Conservation (phyloP, 2,113 vertebrate genomes). For the Brachyistius frenatus region DNA sequence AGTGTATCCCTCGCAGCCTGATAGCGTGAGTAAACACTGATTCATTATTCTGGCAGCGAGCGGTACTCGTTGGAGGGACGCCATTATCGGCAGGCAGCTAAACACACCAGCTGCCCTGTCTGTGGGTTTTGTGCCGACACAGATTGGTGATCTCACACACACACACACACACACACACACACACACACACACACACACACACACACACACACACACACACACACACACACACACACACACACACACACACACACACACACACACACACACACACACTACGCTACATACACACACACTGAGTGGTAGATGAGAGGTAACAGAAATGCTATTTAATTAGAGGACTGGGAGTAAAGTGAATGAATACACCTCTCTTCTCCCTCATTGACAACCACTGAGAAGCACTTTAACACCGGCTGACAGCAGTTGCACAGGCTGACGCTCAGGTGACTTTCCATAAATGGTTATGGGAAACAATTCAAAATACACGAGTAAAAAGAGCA, state of each 20-base stretch:
- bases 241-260: conserved; percentile 1
- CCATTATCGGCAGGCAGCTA: conserved; percentile 66
- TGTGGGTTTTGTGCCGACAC: not conserved
- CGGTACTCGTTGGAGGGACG: conserved; percentile 34
- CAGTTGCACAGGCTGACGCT: not conserved
- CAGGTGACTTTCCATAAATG: conserved; percentile 24
- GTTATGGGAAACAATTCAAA: not conserved
- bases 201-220: not conserved
- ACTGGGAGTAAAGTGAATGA: conserved; percentile 1
- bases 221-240: not conserved
- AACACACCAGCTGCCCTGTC: conserved; percentile 56
- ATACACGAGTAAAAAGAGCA: not conserved
- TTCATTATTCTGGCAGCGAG: conserved; percentile 57
- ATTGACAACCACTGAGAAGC: not conserved
- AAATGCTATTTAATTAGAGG: not conserved
- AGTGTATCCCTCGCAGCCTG: conserved; percentile 24
- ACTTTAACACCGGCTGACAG: not conserved
- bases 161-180: conserved; percentile 1
- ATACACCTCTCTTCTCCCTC: not conserved
- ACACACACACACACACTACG: not conserved
- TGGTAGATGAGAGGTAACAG: not conserved
- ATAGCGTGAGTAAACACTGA: conserved; percentile 54
- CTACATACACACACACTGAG: not conserved
- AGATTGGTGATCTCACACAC: conserved; percentile 8
- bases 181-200: not conserved